These are phyloP conservation scores for Psettodes erumei DNA, from an alignment of 2,113 vertebrate genomes.

Conservation along the genomic window DNA sequence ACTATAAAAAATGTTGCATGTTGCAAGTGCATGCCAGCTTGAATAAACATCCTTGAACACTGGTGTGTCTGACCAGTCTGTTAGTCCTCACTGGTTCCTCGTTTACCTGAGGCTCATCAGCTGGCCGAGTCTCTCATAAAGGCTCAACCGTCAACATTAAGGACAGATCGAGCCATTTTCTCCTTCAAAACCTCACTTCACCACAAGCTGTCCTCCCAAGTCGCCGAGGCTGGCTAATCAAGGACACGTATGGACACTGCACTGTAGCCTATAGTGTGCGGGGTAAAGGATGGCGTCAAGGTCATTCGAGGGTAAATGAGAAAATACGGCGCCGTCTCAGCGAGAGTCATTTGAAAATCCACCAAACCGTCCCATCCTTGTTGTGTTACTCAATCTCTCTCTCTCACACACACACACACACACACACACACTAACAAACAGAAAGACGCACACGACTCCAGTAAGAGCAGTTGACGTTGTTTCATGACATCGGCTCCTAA, in stretches of 20 bases:
- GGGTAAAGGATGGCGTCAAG: slow-evolving; percentile 78
- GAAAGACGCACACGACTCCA: neutral
- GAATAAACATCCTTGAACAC: slow-evolving; percentile 16
- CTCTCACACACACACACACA: neutral
- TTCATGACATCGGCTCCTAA: no score
- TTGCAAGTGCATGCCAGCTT: neutral
- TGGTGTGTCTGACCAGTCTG: slow-evolving; percentile 12
- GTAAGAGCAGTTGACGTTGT: slow-evolving; percentile 13
- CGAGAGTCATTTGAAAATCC: slow-evolving; percentile 3
- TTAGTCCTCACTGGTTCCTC: slow-evolving; percentile 15
- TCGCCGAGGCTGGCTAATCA: neutral
- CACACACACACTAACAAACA: no score
- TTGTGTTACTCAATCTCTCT: no score
- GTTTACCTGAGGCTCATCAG: slow-evolving; percentile 5
- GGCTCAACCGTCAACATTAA: slow-evolving; percentile 35
- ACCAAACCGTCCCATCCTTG: neutral
- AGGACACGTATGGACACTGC: slow-evolving; percentile 13
- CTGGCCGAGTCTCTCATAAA: slow-evolving; percentile 7
- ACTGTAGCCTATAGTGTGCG: slow-evolving; percentile 4
- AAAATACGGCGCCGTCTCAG: slow-evolving; percentile 27
- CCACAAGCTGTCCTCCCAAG: neutral
- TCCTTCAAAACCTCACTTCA: slow-evolving; percentile 20
- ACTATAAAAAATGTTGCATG: neutral
- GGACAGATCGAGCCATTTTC: neutral
- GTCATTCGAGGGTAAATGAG: slow-evolving; percentile 73